Conservation (phyloP, 2,797 vertebrate species). For the Apodemus agrarius region DNA sequence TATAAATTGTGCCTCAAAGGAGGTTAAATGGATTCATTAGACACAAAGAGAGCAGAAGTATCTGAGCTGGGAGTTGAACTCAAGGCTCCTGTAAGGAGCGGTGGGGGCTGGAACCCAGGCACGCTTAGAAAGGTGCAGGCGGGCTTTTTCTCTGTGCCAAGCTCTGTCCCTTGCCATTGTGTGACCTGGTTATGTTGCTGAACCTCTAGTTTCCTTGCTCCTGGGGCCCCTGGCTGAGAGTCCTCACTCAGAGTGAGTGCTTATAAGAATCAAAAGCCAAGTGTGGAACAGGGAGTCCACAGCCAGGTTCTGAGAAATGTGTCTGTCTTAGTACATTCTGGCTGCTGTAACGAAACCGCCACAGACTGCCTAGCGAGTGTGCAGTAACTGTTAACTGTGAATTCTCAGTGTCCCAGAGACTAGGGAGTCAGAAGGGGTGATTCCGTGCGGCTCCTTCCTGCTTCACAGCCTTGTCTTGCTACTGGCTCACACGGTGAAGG, state of each 20-base stretch:
- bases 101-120: rapidly evolving
- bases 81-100: background rate
- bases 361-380: background rate
- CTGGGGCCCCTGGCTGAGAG: background rate
- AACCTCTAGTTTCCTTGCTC: background rate
- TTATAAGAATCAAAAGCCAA: background rate
- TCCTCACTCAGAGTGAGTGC: background rate
- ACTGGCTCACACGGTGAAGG: background rate
- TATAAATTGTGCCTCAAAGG: conserved; percentile 44
- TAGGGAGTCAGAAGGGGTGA: background rate
- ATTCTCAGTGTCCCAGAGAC: background rate
- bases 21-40: conserved; percentile 36
- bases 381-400: background rate
- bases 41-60: background rate
- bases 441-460: background rate
- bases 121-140: rapidly evolving
- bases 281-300: background rate
- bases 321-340: background rate
- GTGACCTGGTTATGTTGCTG: background rate
- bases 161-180: background rate
- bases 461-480: background rate
- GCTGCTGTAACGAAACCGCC: background rate
- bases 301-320: background rate
- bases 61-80: background rate
- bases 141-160: background rate